Percentiles rank a stretch among this genome's conserved stretches.
These are phyloP conservation scores for Boloria euphrosyne DNA, from an alignment of 2,888 invertebrate genomes.

Conservation along the genomic window DNA sequence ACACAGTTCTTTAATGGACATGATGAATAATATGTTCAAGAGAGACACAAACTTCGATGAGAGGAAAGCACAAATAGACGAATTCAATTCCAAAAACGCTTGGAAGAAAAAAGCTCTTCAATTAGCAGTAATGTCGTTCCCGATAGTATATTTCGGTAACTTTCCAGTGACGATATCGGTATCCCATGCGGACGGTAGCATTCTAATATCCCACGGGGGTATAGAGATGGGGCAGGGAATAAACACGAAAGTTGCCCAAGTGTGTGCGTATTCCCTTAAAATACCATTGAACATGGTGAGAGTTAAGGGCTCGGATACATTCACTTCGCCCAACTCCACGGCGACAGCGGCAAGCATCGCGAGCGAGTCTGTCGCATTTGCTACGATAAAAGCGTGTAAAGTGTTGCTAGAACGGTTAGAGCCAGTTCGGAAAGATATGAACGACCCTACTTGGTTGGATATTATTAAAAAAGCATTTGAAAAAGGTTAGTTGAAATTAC, in stretches of 20 bases:
- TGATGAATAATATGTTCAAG: slow-evolving; percentile 81
- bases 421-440: slow-evolving; percentile 61
- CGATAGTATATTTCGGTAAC: slow-evolving; percentile 76
- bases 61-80: slow-evolving; percentile 73
- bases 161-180: slow-evolving; percentile 84
- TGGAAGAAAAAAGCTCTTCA: slow-evolving; percentile 88
- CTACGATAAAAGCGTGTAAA: slow-evolving; percentile 78
- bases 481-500: slow-evolving; percentile 52
- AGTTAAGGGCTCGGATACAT: slow-evolving; percentile 85
- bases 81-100: slow-evolving; percentile 85
- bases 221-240: slow-evolving; percentile 91
- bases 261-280: slow-evolving; percentile 85
- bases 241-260: slow-evolving; percentile 85
- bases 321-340: slow-evolving; percentile 85
- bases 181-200: slow-evolving; percentile 85
- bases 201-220: slow-evolving; percentile 86
- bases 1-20: slow-evolving; percentile 61
- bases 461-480: slow-evolving; percentile 74
- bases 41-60: slow-evolving; percentile 79
- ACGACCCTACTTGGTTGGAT: slow-evolving; percentile 77
- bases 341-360: slow-evolving; percentile 87
- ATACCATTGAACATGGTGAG: slow-evolving; percentile 82
- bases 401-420: slow-evolving; percentile 71
- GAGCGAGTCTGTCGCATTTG: slow-evolving; percentile 86
- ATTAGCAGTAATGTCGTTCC: slow-evolving; percentile 85